Conservation (phyloP, 2,113 vertebrate genomes). For the Phyllostomus discolor region DNA sequence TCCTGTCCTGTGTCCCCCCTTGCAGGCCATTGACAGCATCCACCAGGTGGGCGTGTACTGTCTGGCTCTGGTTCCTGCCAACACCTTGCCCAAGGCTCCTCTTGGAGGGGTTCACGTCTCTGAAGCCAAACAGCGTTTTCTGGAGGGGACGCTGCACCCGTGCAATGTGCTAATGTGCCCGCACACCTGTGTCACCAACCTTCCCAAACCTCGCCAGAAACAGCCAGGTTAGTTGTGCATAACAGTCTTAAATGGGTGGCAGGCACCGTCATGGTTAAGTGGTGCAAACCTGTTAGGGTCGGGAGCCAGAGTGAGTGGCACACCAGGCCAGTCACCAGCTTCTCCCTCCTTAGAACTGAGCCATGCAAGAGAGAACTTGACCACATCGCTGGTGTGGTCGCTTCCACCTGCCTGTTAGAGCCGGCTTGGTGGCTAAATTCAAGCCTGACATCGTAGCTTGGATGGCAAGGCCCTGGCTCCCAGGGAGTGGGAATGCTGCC, state of each 20-base stretch:
- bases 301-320: neutral
- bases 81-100: slow-evolving; percentile 95
- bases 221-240: slow-evolving; percentile 86
- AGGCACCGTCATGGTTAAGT: neutral
- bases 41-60: slow-evolving; percentile 98
- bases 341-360: too few relatives aligned
- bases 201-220: slow-evolving; percentile 95
- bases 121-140: slow-evolving; percentile 95
- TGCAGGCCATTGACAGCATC: slow-evolving; percentile 96
- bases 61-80: slow-evolving; percentile 95
- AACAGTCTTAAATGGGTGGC: fast-evolving
- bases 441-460: neutral
- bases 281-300: too few relatives aligned
- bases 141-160: slow-evolving; percentile 93
- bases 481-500: neutral
- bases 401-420: neutral
- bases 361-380: neutral
- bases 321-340: neutral
- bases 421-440: neutral
- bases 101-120: slow-evolving; percentile 96
- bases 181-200: slow-evolving; percentile 96
- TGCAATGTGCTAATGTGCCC: slow-evolving; percentile 97
- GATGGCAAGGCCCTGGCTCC: neutral
- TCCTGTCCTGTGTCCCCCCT: neutral
- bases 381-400: too few relatives aligned